Base-by-base conservation (phyloP, 1,140 invertebrate genomes). In the Sitophilus oryzae region DNA sequence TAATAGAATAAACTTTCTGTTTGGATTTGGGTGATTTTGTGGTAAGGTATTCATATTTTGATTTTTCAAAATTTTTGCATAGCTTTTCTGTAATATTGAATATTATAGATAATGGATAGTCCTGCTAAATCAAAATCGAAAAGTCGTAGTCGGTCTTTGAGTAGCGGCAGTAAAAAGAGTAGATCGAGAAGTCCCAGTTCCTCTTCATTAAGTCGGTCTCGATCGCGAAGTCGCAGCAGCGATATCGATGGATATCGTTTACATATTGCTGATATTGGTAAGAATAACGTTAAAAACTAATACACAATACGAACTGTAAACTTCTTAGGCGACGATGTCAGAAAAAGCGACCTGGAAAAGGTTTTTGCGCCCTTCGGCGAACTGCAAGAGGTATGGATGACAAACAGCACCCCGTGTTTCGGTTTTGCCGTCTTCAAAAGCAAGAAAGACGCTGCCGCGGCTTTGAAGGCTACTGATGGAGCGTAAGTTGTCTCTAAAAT, bases 351-450 rank as follows among this genome's bases (percentile, higher is more conserved):
- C 62, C 62, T 82, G 25, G 80, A 83, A 62, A 77, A 81, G 59
- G 74, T 80, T 5, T 88, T 86, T 69, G 71, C 77, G 23, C 79
- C 81, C 51, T 86, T 80, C 72, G 84, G 84, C 1, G 73, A 76
- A 36, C 66, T 86, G 36, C 76, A 76, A 56, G 86, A 82, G 69
- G 79, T 87, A 10, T 86, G 84, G 84, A 80, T 86, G 57, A 84
- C 83, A 1, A 76, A 82, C 59, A 84, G 84, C 66, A 78, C 78
- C 21, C 77, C 78, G 1, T 80, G 84, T 21, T 86, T 86, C 77
- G 85, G 84, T 18, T 86, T 87, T 74, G 77, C 86, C 46, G 84
- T 87, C 56, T 86, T 78, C 70, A 82, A 84, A 70, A 81, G 84
- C 67, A 76, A 77, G 47, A 74, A 83, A 56, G 81, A 85, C 74